These are phyloP conservation scores for Podargus strigoides DNA, from an alignment of 2,797 vertebrate genomes.

Conservation along the genomic window DNA sequence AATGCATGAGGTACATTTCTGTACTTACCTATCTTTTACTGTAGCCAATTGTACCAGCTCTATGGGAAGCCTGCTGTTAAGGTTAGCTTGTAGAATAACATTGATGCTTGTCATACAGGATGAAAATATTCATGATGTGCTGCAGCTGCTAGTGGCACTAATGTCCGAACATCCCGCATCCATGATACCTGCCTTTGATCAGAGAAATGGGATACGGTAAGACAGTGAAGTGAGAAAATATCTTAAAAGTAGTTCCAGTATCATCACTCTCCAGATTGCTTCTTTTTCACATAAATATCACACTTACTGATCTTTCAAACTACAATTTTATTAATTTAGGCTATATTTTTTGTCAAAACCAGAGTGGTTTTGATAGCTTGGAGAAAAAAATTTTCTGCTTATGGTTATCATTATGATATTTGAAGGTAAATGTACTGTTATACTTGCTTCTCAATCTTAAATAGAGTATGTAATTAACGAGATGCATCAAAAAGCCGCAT, in stretches of 20 bases:
- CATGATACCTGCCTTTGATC: constrained; percentile 99
- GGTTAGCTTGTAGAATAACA: constrained; percentile 49
- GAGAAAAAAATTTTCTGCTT: background rate
- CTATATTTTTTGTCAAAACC: background rate
- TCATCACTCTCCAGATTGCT: background rate
- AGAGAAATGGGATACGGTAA: constrained; percentile 98
- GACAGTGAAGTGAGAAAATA: constrained; percentile 22
- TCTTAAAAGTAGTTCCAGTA: background rate
- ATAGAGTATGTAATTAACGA: background rate
- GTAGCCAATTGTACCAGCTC: background rate
- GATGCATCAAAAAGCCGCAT: background rate
- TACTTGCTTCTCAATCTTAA: background rate
- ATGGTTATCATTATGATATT: background rate
- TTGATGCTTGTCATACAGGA: constrained; percentile 79
- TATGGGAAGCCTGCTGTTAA: constrained; percentile 15
- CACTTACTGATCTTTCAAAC: background rate
- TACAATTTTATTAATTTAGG: background rate
- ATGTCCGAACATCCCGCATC: constrained; percentile 99
- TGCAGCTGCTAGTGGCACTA: constrained; percentile 94
- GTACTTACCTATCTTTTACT: constrained; percentile 1
- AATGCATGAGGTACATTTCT: constrained; percentile 91
- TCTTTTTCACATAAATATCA: background rate
- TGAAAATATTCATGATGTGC: constrained; percentile 98
- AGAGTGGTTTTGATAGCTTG: background rate
- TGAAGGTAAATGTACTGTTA: background rate